phyloP scores from a whole-genome alignment of 35 echinoderm and acorn worm genomes.

The Ptychodera flava region DNA sequence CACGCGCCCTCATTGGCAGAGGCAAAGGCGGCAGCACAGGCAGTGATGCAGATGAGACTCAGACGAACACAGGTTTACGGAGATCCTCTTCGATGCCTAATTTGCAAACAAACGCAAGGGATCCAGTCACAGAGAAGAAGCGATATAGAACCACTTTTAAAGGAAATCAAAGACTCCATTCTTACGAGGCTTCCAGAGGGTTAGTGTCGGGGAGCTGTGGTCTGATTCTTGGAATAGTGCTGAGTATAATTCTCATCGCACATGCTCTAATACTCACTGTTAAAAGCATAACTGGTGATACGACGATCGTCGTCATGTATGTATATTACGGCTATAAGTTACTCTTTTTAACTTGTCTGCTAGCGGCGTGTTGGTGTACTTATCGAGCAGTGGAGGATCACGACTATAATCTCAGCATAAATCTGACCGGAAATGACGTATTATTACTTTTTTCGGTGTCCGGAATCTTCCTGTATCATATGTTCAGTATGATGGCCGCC shows the following conservation, averaged over 20 bases:
- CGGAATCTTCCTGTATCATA: neutral
- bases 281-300: neutral
- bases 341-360: neutral
- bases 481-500: neutral
- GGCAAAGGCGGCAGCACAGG: neutral
- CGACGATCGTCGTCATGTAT: neutral
- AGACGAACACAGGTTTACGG: neutral
- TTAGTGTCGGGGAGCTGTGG: neutral
- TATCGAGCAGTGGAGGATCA: neutral
- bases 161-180: neutral
- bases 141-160: neutral
- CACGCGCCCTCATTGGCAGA: neutral
- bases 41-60: neutral
- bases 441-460: neutral
- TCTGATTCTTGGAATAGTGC: neutral
- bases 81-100: neutral
- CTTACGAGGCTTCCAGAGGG: neutral
- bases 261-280: neutral
- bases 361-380: neutral
- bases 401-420: neutral
- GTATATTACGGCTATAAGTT: neutral
- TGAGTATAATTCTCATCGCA: neutral
- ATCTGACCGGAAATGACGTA: neutral
- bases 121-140: neutral
- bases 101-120: neutral